Conservation (phyloP, 2,888 invertebrate genomes). For the Petrolisthes manimaculis region DNA sequence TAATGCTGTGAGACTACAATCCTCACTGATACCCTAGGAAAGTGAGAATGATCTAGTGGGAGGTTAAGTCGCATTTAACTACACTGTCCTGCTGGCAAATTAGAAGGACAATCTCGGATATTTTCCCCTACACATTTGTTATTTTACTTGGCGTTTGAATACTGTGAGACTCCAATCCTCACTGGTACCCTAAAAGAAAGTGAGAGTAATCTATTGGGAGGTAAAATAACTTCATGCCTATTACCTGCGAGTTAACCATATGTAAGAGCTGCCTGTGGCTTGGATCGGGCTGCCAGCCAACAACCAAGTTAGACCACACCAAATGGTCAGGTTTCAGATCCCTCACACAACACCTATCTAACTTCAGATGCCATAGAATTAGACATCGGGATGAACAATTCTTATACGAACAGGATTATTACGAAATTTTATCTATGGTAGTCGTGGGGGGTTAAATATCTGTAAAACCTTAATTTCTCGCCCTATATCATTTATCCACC, state of each 20-base stretch:
- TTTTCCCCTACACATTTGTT: not conserved
- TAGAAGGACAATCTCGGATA: not conserved
- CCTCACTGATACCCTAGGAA: not conserved
- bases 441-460: too few species aligned
- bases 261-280: not conserved
- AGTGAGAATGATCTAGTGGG: not conserved
- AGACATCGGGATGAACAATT: not conserved
- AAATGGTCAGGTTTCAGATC: conserved; percentile 2
- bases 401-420: not conserved
- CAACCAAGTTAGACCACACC: conserved; percentile 20
- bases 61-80: not conserved
- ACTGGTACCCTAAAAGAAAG: too few species aligned
- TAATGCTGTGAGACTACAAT: too few species aligned
- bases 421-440: too few species aligned
- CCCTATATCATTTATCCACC: not conserved
- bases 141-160: not conserved
- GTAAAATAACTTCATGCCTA: too few species aligned
- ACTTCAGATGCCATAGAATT: not conserved
- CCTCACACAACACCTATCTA: not conserved
- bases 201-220: too few species aligned
- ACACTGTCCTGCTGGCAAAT: not conserved
- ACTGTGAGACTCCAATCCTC: too few species aligned
- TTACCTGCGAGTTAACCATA: not conserved
- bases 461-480: not conserved
- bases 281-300: conserved; percentile 25